Evolutionary conservation across 2,797 vertebrate genomes (phyloP).

Genomic region (Crenuchus spilurus): DNA sequence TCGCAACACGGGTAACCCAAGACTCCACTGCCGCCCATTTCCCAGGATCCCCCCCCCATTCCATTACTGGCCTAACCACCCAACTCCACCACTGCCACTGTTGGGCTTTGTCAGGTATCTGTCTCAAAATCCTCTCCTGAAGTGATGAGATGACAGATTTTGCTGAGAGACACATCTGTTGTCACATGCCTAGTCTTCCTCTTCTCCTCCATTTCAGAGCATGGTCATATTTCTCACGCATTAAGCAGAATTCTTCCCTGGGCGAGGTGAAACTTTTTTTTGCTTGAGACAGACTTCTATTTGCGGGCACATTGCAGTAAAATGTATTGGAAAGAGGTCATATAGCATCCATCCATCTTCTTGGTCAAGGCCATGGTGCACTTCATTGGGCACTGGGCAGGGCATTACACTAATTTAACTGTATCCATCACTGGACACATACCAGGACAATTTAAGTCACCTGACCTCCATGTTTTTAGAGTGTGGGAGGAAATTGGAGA

Average conservation of each 20-base stretch:
- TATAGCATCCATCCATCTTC: too few relatives aligned
- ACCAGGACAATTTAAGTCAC: too few relatives aligned
- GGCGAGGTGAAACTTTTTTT: conserved; percentile 20
- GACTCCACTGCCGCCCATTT: conserved; percentile 51
- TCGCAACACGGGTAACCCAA: conserved; percentile 59
- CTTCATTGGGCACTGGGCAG: too few relatives aligned
- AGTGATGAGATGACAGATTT: conserved; percentile 54
- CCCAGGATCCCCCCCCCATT: conserved; percentile 59
- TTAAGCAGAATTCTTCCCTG: conserved; percentile 48
- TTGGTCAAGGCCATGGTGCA: too few relatives aligned
- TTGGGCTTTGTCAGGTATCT: conserved; percentile 30
- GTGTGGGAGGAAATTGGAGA: too few relatives aligned
- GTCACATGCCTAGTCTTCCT: conserved; percentile 47
- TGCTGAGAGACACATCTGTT: conserved; percentile 49
- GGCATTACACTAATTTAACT: too few relatives aligned
- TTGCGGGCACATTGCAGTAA: conserved; percentile 14
- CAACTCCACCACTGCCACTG: conserved; percentile 20
- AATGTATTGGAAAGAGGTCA: not conserved
- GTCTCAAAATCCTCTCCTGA: conserved; percentile 41
- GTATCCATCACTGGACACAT: too few relatives aligned
- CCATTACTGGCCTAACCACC: conserved; percentile 9
- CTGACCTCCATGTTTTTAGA: too few relatives aligned
- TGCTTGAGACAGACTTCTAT: conserved; percentile 12
- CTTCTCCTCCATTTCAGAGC: conserved; percentile 35
- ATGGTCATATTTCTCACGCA: conserved; percentile 42